Evolutionary conservation across 2,888 invertebrate genomes (phyloP), one percentile per base, ranked within the genome.

Genomic region (Plagodis pulveraria): DNA sequence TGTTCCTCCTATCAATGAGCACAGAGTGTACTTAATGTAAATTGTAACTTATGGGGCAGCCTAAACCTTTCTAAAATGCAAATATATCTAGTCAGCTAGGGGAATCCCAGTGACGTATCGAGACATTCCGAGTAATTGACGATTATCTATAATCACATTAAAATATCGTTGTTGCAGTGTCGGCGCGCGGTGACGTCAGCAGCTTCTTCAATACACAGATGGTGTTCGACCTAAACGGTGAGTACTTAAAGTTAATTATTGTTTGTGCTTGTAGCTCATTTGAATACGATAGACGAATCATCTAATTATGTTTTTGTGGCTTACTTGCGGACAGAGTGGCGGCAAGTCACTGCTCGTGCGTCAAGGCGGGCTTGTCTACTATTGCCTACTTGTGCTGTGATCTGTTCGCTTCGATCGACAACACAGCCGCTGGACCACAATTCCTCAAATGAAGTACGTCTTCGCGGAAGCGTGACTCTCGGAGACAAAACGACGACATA

Each of bases 221-320:
- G 91, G 85, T 91, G 81, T 85, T 91, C 81, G 91, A 91, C 84
- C 89, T 91, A 72, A 90, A 91, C 78, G 91, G 91, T 91, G 73
- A 78, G 91, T 85, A 53, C 47, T 66, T 62, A 77, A 41, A 67
- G 67, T 44, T 61, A 44, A 73, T 43, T 63, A 62, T 65, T 47
- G 56, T 42, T 11, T 56, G 56, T 45, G 22, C 9, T 36, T 33
- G 35, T 57, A 42, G 54, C 58, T 77, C 68, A 77, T 79, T 77
- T 76, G 64, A 78, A 77, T 77, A 78, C 70, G 65, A 69, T 69
- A 68, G 72, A 71, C 70, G 66, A 75, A 74, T 76, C 72, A 76
- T 76, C 69, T 76, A 76, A 82, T 80, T 73, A 78, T 65, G 75
- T 81, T 79, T 79, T 80, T 80, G 77, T 77, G 71, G 36, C 35